Evolutionary conservation across 1,140 invertebrate species (phyloP), one percentile per base, ranked within the genome.

Genomic region (Rhagoletis zephyria): DNA sequence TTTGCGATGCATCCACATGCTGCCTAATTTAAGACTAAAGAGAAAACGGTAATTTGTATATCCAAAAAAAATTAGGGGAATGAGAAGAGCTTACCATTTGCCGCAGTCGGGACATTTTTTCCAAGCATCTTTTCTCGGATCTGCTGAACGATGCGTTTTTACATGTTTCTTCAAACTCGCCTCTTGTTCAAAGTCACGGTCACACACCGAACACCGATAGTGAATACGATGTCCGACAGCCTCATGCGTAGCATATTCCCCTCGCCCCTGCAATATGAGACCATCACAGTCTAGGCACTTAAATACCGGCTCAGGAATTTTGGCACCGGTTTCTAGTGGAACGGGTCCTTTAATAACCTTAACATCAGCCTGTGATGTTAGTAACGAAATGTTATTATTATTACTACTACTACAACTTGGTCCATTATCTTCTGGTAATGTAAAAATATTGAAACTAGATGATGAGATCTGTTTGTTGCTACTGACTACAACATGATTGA

Each of bases 71-170:
- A 45, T 16, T 48, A 0, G 61, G 1, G 1, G n/a, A 42, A n/a
- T 6, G 4, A 40, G 10, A 61, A 16, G 45, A 14, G 90, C 93
- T 92, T 93, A 94, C 94, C 94, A 92, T 90, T 94, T 94, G 10
- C 94, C 94, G 89, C 94, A 94, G 87, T 94, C 94, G 0, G 92
- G 92, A 89, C 94, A 95, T 87, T 93, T 91, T 77, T 90, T 92
- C 91, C 90, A 91, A 19, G 90, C 90, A 70, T 93, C 91, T 70
- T 93, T 93, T 14, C 91, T 91, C 0, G 89, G 89, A 87, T 91
- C 91, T 12, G 77, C 90, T 9, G 85, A 59, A n/a, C 91, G 90
- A 89, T 93, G 92, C 30, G 90, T 91, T 77, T 92, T 93, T 1
- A 91, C 70, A 77, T 93, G 92, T 85, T 92, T 92, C 88, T 93